Conservation (phyloP, 2,797 vertebrate species). For the Novumbra hubbsi region DNA sequence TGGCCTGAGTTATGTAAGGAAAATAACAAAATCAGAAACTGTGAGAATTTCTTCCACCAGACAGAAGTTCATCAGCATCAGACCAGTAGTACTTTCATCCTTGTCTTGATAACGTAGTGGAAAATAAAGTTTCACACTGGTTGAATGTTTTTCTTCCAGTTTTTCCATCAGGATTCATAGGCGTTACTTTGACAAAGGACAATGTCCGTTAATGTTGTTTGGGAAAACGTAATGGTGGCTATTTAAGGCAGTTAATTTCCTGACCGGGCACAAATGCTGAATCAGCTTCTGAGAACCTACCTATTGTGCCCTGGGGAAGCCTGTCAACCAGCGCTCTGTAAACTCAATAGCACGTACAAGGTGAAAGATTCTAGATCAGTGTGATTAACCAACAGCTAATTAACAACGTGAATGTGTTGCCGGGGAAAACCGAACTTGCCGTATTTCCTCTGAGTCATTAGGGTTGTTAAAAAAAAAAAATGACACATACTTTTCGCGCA, state of each 20-base stretch:
- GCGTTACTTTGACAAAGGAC: slow-evolving; percentile 3
- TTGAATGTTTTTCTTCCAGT: not conserved
- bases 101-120: not conserved
- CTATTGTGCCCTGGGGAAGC: slow-evolving; percentile 24
- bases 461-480: slow-evolving; percentile 30
- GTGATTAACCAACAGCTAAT: slow-evolving; percentile 53
- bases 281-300: slow-evolving; percentile 38
- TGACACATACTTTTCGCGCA: too few relatives aligned
- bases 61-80: too few relatives aligned
- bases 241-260: slow-evolving; percentile 36
- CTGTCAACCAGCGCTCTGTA: slow-evolving; percentile 44
- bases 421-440: slow-evolving; percentile 30
- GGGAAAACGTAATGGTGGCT: slow-evolving; percentile 23
- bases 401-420: slow-evolving; percentile 33
- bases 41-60: slow-evolving; percentile 14
- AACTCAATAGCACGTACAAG: slow-evolving; percentile 44
- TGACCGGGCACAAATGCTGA: slow-evolving; percentile 39
- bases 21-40: not conserved
- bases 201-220: slow-evolving; percentile 23
- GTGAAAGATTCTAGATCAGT: slow-evolving; percentile 48
- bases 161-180: not conserved
- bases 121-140: not conserved
- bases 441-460: slow-evolving; percentile 16
- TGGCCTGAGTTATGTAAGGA: slow-evolving; percentile 30
- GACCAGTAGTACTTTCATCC: slow-evolving; percentile 7